Percentiles rank a stretch among this genome's conserved stretches.
Evolutionary conservation across 2,113 vertebrate genomes (phyloP).

Genomic region (Xiphophorus maculatus): DNA sequence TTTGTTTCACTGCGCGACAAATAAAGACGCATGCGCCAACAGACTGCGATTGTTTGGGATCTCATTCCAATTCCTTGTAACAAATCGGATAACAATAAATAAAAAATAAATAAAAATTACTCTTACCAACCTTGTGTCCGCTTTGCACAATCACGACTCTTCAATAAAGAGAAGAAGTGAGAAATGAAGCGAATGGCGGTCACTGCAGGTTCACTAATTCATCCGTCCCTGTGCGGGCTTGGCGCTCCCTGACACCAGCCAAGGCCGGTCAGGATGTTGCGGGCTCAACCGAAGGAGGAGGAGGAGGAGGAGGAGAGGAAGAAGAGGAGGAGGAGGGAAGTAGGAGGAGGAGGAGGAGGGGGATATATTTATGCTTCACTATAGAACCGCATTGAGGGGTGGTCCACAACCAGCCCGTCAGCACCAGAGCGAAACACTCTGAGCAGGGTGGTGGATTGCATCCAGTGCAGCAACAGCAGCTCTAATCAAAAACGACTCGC

Average conservation of each 20-base stretch:
- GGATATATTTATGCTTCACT: slow-evolving; percentile 82
- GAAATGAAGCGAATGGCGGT: slow-evolving; percentile 26
- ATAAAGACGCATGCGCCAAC: not conserved
- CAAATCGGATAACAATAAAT: too few relatives aligned
- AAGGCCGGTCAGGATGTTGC: slow-evolving; percentile 77
- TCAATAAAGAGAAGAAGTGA: slow-evolving; percentile 34
- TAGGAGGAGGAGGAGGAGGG: slow-evolving; percentile 38
- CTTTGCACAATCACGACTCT: slow-evolving; percentile 58
- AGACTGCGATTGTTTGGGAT: not conserved
- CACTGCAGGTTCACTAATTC: slow-evolving; percentile 66
- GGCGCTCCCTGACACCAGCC: slow-evolving; percentile 71
- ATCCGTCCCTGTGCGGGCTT: slow-evolving; percentile 75
- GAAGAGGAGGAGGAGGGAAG: slow-evolving; percentile 8
- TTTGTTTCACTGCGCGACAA: not conserved
- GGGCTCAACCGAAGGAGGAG: slow-evolving; percentile 65
- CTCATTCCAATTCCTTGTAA: not conserved
- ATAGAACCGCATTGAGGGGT: slow-evolving; percentile 74
- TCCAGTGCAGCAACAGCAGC: not conserved
- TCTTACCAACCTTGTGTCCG: slow-evolving; percentile 78
- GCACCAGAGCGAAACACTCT: slow-evolving; percentile 21
- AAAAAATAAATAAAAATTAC: slow-evolving; percentile 28
- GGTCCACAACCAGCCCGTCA: slow-evolving; percentile 64
- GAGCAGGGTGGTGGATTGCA: not conserved
- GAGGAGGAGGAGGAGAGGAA: slow-evolving; percentile 15
- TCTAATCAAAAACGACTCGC: not conserved